A percentile compares a stretch with the other conserved stretches of the same genome.
These are phyloP conservation scores for Teleiodes luculella DNA, from an alignment of 2,888 invertebrate genomes.

Conservation along the genomic window DNA sequence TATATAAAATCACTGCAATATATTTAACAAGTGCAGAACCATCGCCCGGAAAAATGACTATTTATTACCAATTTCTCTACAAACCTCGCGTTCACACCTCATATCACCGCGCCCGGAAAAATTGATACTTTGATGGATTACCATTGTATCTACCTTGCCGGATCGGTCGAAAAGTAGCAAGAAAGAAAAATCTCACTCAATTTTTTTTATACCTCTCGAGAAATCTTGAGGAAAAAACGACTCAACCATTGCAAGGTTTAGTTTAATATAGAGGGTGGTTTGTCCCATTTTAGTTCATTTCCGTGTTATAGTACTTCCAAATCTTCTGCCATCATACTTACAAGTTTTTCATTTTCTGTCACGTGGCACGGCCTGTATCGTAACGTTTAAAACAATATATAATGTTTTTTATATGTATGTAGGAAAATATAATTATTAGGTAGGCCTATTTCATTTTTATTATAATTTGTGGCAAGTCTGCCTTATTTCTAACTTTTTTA, in stretches of 20 bases:
- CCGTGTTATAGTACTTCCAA: too few species aligned
- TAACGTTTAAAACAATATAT: too few species aligned
- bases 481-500: neutral
- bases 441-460: too few species aligned
- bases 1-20: neutral
- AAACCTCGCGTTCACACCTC: slow-evolving; percentile 39
- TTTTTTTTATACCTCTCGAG: neutral
- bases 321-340: too few species aligned
- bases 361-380: too few species aligned
- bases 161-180: neutral
- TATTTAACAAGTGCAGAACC: neutral
- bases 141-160: slow-evolving; percentile 17
- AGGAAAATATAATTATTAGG: too few species aligned
- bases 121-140: slow-evolving; percentile 55
- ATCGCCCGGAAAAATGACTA: neutral
- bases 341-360: too few species aligned
- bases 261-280: too few species aligned
- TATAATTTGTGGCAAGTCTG: too few species aligned
- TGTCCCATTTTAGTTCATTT: too few species aligned
- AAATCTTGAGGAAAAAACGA: neutral
- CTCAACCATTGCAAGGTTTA: neutral
- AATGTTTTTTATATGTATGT: too few species aligned
- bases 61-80: slow-evolving; percentile 24
- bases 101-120: slow-evolving; percentile 35
- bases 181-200: neutral